phyloP scores from a whole-genome alignment of 2,797 vertebrate species.

The Sebastes steindachneri region DNA sequence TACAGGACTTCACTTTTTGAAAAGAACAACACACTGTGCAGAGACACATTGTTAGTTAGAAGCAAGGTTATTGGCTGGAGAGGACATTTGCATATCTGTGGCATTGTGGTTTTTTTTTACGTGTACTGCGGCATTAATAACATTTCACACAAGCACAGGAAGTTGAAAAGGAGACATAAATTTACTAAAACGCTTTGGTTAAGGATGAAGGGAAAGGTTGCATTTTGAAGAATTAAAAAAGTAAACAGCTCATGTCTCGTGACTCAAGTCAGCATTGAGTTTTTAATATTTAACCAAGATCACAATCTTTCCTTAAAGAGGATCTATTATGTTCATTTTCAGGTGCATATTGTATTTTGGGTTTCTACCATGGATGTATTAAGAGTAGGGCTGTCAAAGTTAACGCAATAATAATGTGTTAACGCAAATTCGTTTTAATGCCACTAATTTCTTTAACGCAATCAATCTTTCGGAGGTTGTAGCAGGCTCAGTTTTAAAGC shows the following conservation, averaged over 20 bases:
- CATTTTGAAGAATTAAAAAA: background rate
- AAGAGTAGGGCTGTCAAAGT: too few relatives aligned
- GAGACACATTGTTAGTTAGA: background rate
- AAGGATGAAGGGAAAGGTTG: background rate
- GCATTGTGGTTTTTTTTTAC: background rate
- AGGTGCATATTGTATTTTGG: too few relatives aligned
- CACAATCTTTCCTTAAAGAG: too few relatives aligned
- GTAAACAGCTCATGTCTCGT: background rate
- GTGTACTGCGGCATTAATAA: background rate
- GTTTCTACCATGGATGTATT: too few relatives aligned
- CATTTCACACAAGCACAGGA: background rate
- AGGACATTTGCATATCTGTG: background rate
- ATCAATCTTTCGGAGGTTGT: too few relatives aligned
- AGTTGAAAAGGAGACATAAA: background rate
- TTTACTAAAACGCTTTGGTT: background rate
- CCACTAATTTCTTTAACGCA: too few relatives aligned
- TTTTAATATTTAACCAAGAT: background rate
- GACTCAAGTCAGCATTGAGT: background rate
- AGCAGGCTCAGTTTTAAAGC: too few relatives aligned
- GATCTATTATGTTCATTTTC: too few relatives aligned
- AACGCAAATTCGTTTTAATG: too few relatives aligned
- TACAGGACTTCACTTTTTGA: slow-evolving; percentile 54
- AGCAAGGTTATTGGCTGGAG: slow-evolving; percentile 16
- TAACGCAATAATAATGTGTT: too few relatives aligned
- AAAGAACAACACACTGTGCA: slow-evolving; percentile 8